A percentile compares a stretch with the other conserved stretches of the same genome.
These are phyloP conservation scores for Antechinus stuartii DNA, from an alignment of 2,113 vertebrate species.

Conservation along the genomic window DNA sequence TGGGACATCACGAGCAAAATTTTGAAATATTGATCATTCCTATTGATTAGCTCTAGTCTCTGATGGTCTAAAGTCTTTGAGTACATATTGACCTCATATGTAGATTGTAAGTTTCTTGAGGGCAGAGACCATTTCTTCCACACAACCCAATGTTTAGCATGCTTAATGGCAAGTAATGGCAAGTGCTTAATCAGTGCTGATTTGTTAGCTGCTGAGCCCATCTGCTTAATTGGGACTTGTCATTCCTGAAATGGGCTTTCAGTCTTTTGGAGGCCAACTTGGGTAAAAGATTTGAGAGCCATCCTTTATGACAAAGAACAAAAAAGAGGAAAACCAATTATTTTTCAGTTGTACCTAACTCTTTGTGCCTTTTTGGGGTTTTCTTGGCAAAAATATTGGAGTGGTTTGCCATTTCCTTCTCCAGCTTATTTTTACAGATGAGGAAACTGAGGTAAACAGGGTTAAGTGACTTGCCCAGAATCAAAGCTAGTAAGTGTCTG, in stretches of 20 bases:
- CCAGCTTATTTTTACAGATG: neutral
- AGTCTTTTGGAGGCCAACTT: neutral
- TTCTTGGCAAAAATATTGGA: neutral
- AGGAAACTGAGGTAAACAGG: neutral
- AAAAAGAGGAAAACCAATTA: neutral
- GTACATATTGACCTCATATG: neutral
- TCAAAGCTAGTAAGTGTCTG: neutral
- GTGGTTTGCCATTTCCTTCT: neutral
- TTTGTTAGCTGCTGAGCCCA: neutral
- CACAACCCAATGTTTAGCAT: neutral
- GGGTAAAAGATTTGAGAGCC: neutral
- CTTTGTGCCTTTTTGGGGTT: neutral
- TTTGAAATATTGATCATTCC: neutral
- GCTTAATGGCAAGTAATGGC: neutral
- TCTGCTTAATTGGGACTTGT: neutral
- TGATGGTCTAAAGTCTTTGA: neutral
- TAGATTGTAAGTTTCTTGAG: neutral
- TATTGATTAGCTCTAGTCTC: neutral
- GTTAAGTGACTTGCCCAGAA: neutral
- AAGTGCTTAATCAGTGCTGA: neutral
- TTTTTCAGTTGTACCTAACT: neutral
- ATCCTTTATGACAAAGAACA: neutral
- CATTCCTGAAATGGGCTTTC: neutral
- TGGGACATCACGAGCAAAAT: neutral
- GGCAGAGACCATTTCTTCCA: neutral